Evolutionary conservation across 2,888 invertebrate species (phyloP).

Genomic region (Drosophila mulleri): DNA sequence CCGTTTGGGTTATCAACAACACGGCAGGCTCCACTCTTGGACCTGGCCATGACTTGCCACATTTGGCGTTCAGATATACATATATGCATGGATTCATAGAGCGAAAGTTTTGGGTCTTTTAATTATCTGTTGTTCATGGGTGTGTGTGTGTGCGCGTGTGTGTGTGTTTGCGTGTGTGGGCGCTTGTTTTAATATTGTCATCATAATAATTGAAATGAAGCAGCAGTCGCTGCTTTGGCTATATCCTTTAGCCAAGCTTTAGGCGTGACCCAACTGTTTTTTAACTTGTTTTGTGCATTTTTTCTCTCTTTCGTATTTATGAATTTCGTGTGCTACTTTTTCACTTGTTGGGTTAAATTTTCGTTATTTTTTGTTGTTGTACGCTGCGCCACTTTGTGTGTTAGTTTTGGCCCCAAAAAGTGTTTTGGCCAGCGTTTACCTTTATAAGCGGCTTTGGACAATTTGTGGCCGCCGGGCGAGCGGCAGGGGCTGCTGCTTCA

Average conservation of each 20-base stretch:
- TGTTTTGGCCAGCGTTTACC: slow-evolving; percentile 74
- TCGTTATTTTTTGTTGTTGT: slow-evolving; percentile 8
- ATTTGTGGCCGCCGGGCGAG: slow-evolving; percentile 57
- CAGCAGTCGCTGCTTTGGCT: slow-evolving; percentile 34
- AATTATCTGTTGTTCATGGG: slow-evolving; percentile 56
- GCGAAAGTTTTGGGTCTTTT: slow-evolving; percentile 61
- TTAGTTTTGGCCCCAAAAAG: slow-evolving; percentile 74
- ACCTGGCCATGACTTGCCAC: slow-evolving; percentile 69
- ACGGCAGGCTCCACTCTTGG: slow-evolving; percentile 61
- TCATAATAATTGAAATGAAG: slow-evolving; percentile 76
- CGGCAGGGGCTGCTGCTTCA: background rate
- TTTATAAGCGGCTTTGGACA: slow-evolving; percentile 79
- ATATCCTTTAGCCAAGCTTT: slow-evolving; percentile 38
- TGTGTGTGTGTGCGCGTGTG: background rate
- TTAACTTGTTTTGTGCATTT: slow-evolving; percentile 16
- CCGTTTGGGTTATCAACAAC: slow-evolving; percentile 78
- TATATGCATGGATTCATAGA: slow-evolving; percentile 16
- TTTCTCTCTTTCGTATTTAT: slow-evolving; percentile 44
- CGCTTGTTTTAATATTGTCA: slow-evolving; percentile 66
- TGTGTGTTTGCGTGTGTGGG: slow-evolving; percentile 5
- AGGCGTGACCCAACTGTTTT: slow-evolving; percentile 60
- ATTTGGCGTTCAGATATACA: slow-evolving; percentile 52
- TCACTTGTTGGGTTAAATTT: slow-evolving; percentile 45
- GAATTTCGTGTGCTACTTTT: slow-evolving; percentile 69
- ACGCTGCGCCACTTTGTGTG: slow-evolving; percentile 62